Evolutionary conservation across 1,140 invertebrate species (phyloP).

Genomic region (Drosophila bifasciata): DNA sequence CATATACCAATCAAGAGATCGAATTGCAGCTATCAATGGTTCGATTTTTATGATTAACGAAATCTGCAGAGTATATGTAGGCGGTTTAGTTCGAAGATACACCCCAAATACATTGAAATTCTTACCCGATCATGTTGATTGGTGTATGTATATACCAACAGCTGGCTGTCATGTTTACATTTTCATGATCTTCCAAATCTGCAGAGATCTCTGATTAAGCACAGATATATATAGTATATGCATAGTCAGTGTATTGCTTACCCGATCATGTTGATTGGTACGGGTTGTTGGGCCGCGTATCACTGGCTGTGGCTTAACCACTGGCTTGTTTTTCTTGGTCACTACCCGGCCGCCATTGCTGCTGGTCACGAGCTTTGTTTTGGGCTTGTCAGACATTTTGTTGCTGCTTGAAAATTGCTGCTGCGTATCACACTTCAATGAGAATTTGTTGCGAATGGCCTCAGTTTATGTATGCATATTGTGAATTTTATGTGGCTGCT

Average conservation of each 20-base stretch:
- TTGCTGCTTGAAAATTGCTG: background rate
- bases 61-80: constrained; percentile 9
- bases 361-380: constrained; percentile 13
- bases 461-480: constrained; percentile 17
- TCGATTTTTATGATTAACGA: constrained; percentile 42
- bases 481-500: constrained; percentile 54
- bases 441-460: constrained; percentile 8
- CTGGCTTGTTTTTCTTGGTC: constrained; percentile 4
- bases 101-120: too few relatives aligned
- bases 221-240: background rate
- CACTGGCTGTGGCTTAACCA: constrained; percentile 1
- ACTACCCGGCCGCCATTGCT: background rate
- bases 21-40: background rate
- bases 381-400: constrained; percentile 52
- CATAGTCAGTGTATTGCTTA: constrained; percentile 2
- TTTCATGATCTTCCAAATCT: constrained; percentile 48
- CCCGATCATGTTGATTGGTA: constrained; percentile 48
- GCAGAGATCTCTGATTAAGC: background rate
- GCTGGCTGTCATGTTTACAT: constrained; percentile 4
- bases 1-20: too few relatives aligned
- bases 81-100: background rate
- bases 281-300: constrained; percentile 23
- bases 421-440: background rate
- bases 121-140: constrained; percentile 2
- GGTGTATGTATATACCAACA: too few relatives aligned